Evolutionary conservation across 2,113 vertebrate genomes (phyloP).

Genomic region (Pterocles burchelli): DNA sequence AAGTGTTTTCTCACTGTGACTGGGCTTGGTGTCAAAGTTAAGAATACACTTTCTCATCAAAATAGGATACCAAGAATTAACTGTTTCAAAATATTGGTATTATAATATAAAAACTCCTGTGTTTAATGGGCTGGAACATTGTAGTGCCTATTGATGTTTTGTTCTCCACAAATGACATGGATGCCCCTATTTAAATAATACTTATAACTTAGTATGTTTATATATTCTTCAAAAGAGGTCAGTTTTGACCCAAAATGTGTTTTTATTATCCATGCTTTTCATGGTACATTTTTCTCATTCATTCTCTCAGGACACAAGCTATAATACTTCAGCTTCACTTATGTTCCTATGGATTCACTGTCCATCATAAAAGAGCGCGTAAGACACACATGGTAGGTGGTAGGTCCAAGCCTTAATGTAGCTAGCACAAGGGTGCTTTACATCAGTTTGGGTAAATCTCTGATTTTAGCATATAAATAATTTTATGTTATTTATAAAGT

Average conservation of each 20-base stretch:
- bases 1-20: neutral
- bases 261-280: slow-evolving; percentile 2
- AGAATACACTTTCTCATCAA: neutral
- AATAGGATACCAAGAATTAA: neutral
- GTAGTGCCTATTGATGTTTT: neutral
- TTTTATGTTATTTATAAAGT: neutral
- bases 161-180: neutral
- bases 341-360: neutral
- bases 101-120: neutral
- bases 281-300: neutral
- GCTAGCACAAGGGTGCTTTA: neutral
- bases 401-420: neutral
- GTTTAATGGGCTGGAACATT: neutral
- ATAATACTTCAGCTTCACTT: neutral
- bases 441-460: neutral
- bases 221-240: neutral
- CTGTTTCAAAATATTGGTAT: neutral
- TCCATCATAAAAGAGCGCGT: neutral
- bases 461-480: neutral
- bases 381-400: neutral
- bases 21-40: neutral
- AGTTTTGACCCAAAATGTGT: neutral
- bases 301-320: neutral
- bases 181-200: neutral
- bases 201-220: neutral